Evolutionary conservation across 1,140 invertebrate species (phyloP).

Genomic region (Aphaenogaster floridana): DNA sequence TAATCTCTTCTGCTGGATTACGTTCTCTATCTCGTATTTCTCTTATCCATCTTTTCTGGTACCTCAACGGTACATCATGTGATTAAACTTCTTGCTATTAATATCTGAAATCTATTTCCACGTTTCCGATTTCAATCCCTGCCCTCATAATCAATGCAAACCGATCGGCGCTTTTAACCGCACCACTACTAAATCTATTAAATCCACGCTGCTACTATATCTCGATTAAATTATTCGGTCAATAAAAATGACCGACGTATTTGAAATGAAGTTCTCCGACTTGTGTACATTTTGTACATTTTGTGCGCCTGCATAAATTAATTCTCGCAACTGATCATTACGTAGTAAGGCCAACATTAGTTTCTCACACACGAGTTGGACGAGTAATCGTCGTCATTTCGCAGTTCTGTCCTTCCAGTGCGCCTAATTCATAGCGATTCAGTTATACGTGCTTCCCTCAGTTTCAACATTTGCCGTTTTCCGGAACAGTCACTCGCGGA

Average conservation of each 20-base stretch:
- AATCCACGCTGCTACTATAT: too few species aligned
- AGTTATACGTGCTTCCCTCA: not conserved
- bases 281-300: not conserved
- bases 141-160: not conserved
- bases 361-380: not conserved
- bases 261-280: not conserved
- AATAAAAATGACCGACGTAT: not conserved
- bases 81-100: slow-evolving; percentile 28
- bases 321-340: not conserved
- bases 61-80: slow-evolving; percentile 23
- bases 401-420: not conserved
- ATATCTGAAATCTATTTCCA: slow-evolving; percentile 24
- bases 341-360: not conserved
- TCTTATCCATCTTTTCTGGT: slow-evolving; percentile 26
- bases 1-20: slow-evolving; percentile 56
- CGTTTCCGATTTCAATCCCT: not conserved
- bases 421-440: not conserved
- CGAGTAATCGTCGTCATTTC: not conserved
- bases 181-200: not conserved
- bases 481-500: slow-evolving; percentile 26
- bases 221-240: not conserved
- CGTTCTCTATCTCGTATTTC: slow-evolving; percentile 44
- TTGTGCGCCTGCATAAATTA: not conserved
- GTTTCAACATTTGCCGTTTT: slow-evolving; percentile 7
- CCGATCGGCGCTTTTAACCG: not conserved